Base-by-base conservation (phyloP, 2,888 invertebrate species). In the Zeuzera pyrina region DNA sequence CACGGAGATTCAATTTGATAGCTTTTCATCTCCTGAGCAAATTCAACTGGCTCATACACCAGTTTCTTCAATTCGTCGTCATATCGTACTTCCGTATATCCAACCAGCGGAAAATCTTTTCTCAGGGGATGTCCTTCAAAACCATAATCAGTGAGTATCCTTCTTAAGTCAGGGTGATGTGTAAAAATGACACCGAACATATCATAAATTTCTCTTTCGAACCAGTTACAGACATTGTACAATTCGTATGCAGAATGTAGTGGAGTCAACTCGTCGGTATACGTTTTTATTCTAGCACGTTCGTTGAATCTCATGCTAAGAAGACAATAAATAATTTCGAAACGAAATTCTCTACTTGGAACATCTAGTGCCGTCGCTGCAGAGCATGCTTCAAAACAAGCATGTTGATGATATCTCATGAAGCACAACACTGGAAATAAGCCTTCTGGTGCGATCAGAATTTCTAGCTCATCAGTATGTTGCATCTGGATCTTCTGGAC, bases 51-150 rank as follows among this genome's bases (percentile, higher is more conserved):
- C 25, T 81, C 81, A 36, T 78, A 81, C 0, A 81, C 79, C 1
- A 81, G 35, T 34, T 78, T 79, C 41, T 81, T 81, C 10, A 76
- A 36, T 22, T 70, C 79, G 35, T 83, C 83, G 36, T 83, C 83
- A 34, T 81, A 83, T 10, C 83, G 64, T 7, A 73, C 60, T 49
- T 83, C 83, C 2, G 57, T 65, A 34, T 81, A 83, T 1, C 83
- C 83, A 1, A 65, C 60, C 4, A 74, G 35, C 1, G 83, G 83
- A 34, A 73, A 83, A 39, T 83, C 83, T 36, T 83, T 83, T 29
- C 79, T 54, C 11, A 83, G 39, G 5, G 84, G 84, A 46, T 84
- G 81, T 1, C 84, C 83, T 22, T 32, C 40, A 30, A 83, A 81
- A 0, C 81, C 83, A 31, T 83, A 83, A 48, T 81, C 81, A 0